A percentile compares a stretch with the other conserved stretches of the same genome.
phyloP scores from a whole-genome alignment of 2,113 vertebrate genomes.

The Corythornis vintsioides region DNA sequence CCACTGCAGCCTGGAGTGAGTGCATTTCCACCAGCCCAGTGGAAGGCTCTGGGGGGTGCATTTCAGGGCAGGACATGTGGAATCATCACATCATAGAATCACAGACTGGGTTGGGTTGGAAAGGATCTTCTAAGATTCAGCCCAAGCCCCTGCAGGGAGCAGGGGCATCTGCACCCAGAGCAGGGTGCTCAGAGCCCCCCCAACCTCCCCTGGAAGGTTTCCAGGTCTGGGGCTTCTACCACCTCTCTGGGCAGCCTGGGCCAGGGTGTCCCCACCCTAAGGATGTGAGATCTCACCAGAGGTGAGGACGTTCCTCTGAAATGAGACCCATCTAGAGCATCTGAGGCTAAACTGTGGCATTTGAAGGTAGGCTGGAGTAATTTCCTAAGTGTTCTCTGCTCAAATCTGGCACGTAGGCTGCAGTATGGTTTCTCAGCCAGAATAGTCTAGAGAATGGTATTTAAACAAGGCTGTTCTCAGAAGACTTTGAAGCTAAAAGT shows the following conservation, averaged over 20 bases:
- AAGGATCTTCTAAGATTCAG: not conserved
- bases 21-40: not conserved
- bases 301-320: not conserved
- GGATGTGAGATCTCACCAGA: not conserved
- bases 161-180: not conserved
- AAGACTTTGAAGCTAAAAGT: conserved; percentile 7
- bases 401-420: conserved; percentile 22
- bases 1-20: not conserved
- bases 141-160: not conserved
- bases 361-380: not conserved
- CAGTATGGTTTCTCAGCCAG: conserved; percentile 17
- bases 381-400: not conserved
- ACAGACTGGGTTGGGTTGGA: not conserved
- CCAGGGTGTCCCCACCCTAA: not conserved
- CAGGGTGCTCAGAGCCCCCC: not conserved
- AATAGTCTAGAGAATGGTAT: conserved; percentile 26
- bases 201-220: not conserved
- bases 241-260: not conserved
- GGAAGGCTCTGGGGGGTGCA: not conserved
- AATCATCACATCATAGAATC: not conserved
- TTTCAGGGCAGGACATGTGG: not conserved
- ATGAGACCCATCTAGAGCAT: not conserved
- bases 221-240: not conserved
- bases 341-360: not conserved
- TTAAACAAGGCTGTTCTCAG: conserved; percentile 20